Conservation (phyloP, 2,888 invertebrate genomes). For the Danaus chrysippus region DNA sequence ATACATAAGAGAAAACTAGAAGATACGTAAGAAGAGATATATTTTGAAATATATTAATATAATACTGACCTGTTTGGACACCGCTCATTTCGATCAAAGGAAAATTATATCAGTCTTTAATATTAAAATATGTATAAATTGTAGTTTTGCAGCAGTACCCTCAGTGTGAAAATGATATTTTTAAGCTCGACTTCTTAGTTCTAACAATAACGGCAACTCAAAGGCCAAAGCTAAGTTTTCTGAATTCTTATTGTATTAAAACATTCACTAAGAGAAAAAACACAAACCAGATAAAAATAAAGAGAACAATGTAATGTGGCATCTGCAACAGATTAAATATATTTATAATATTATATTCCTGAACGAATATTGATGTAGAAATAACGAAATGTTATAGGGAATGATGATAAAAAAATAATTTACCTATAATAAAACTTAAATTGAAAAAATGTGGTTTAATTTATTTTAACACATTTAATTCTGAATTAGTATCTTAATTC, state of each 20-base stretch:
- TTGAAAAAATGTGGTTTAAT: not conserved
- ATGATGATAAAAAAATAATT: not conserved
- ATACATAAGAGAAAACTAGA: too few relatives aligned
- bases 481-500: not conserved
- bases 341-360: not conserved
- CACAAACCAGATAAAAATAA: conserved; percentile 26
- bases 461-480: not conserved
- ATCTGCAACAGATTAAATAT: conserved; percentile 6
- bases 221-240: conserved; percentile 15
- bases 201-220: conserved; percentile 13
- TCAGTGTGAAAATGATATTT: conserved; percentile 3
- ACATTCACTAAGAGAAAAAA: conserved; percentile 20
- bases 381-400: not conserved
- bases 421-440: not conserved
- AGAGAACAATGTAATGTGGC: conserved; percentile 22
- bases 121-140: conserved; percentile 11
- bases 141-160: conserved; percentile 12
- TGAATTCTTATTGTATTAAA: conserved; percentile 10
- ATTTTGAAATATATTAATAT: conserved; percentile 20
- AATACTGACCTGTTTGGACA: conserved; percentile 61
- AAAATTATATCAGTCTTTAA: conserved; percentile 28
- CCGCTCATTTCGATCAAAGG: conserved; percentile 54
- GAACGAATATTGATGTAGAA: not conserved
- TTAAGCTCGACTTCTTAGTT: conserved; percentile 9
- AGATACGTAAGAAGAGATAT: not conserved